Evolutionary conservation across 2,888 invertebrate species (phyloP).

Genomic region (Aradus depressus): DNA sequence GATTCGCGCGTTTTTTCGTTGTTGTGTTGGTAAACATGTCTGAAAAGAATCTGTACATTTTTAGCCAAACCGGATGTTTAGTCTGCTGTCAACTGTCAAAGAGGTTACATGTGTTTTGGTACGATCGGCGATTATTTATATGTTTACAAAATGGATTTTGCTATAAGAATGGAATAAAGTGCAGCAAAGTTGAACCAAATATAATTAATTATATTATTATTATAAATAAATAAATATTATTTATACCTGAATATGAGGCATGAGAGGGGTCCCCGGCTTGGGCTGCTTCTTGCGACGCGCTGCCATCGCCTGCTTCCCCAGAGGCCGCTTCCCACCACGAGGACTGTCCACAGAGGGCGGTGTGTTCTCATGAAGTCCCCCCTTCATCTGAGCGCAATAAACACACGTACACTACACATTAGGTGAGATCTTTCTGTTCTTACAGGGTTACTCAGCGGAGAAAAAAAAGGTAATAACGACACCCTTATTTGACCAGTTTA

Average conservation of each 20-base stretch:
- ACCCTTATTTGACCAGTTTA: constrained; percentile 16
- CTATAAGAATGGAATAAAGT: not conserved
- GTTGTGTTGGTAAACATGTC: too few relatives aligned
- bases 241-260: constrained; percentile 30
- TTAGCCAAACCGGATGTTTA: too few relatives aligned
- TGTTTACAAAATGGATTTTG: not conserved
- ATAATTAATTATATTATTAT: not conserved
- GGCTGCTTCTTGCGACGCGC: constrained; percentile 35
- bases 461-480: constrained; percentile 21
- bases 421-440: constrained; percentile 30
- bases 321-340: constrained; percentile 35
- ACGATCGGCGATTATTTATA: too few relatives aligned
- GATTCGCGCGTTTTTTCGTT: too few relatives aligned
- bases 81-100: too few relatives aligned
- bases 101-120: too few relatives aligned
- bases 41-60: too few relatives aligned
- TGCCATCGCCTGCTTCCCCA: constrained; percentile 36
- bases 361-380: constrained; percentile 37
- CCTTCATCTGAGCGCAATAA: constrained; percentile 43
- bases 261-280: constrained; percentile 29
- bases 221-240: not conserved
- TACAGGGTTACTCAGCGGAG: constrained; percentile 6
- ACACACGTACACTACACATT: constrained; percentile 37
- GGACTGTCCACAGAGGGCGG: constrained; percentile 26
- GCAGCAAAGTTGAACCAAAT: not conserved